A percentile compares a stretch with the other conserved stretches of the same genome.
phyloP scores from a whole-genome alignment of 2,888 invertebrate genomes.

The Hemithea aestivaria region DNA sequence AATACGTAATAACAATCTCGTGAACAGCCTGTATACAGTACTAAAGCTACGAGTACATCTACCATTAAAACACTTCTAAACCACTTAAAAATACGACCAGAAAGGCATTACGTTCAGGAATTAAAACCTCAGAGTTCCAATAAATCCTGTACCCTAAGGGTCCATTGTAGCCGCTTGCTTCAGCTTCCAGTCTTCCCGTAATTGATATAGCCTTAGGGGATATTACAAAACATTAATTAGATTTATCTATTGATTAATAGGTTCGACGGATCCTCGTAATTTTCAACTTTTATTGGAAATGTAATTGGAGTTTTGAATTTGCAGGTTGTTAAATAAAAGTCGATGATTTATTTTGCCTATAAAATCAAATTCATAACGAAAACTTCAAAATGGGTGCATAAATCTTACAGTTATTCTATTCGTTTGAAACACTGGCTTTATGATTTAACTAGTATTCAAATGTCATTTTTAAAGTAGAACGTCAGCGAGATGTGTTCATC shows the following conservation, averaged over 20 bases:
- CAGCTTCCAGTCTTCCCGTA: slow-evolving; percentile 57
- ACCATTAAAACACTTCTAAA: not conserved
- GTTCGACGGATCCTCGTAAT: slow-evolving; percentile 16
- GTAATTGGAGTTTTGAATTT: not conserved
- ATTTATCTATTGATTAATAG: slow-evolving; percentile 30
- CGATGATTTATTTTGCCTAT: no score
- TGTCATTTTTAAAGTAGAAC: slow-evolving; percentile 17
- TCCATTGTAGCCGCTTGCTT: slow-evolving; percentile 51
- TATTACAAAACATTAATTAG: slow-evolving; percentile 39
- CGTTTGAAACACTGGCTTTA: not conserved
- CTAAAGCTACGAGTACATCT: no score
- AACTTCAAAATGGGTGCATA: no score
- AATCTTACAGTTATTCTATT: not conserved
- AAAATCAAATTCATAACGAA: no score
- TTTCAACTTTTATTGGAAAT: slow-evolving; percentile 7
- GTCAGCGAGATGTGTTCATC: no score
- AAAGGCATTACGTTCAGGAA: slow-evolving; percentile 44
- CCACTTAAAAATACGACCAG: slow-evolving; percentile 31
- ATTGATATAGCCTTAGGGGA: slow-evolving; percentile 65
- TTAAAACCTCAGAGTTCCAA: slow-evolving; percentile 51
- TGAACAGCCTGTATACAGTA: no score
- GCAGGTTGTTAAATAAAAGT: no score
- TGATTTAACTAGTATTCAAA: slow-evolving; percentile 1
- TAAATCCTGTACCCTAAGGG: slow-evolving; percentile 53
- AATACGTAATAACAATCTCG: no score